Conservation (phyloP, 2,797 vertebrate species). For the Crocodylus rhombifer region DNA sequence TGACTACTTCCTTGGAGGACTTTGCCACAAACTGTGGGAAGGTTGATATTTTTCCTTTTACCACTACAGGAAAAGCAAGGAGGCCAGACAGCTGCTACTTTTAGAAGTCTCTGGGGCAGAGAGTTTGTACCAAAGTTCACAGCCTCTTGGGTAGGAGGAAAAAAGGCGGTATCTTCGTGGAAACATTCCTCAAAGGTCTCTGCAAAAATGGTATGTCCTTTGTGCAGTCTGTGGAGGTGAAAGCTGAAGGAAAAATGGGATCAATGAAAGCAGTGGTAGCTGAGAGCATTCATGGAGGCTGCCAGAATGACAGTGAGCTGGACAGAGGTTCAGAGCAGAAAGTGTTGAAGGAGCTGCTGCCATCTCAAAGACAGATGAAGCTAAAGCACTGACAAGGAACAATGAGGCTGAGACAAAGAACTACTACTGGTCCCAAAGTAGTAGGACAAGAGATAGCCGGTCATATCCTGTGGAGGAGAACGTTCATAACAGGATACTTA, state of each 20-base stretch:
- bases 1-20: conserved; percentile 3
- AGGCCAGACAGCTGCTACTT: conserved; percentile 18
- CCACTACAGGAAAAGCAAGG: conserved; percentile 17
- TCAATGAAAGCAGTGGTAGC: conserved; percentile 36
- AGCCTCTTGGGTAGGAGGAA: not conserved
- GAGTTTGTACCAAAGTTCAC: conserved; percentile 29
- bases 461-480: conserved; percentile 68
- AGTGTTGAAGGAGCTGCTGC: conserved; percentile 33
- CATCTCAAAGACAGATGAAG: conserved; percentile 45
- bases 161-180: conserved; percentile 31
- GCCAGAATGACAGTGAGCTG: conserved; percentile 44
- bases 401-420: conserved; percentile 62
- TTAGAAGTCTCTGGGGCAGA: conserved; percentile 23
- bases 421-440: not conserved
- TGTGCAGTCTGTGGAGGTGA: conserved; percentile 16
- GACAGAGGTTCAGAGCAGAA: conserved; percentile 33
- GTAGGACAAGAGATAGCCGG: conserved; percentile 58
- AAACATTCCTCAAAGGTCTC: not conserved
- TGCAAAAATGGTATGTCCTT: conserved; percentile 30
- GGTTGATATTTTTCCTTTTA: not conserved
- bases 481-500: conserved; percentile 74
- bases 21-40: conserved; percentile 7
- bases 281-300: conserved; percentile 47
- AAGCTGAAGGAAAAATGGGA: conserved; percentile 59
- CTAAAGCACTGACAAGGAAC: conserved; percentile 26